These are phyloP conservation scores for Tauraco erythrolophus DNA, from an alignment of 2,113 vertebrate genomes.

Conservation along the genomic window DNA sequence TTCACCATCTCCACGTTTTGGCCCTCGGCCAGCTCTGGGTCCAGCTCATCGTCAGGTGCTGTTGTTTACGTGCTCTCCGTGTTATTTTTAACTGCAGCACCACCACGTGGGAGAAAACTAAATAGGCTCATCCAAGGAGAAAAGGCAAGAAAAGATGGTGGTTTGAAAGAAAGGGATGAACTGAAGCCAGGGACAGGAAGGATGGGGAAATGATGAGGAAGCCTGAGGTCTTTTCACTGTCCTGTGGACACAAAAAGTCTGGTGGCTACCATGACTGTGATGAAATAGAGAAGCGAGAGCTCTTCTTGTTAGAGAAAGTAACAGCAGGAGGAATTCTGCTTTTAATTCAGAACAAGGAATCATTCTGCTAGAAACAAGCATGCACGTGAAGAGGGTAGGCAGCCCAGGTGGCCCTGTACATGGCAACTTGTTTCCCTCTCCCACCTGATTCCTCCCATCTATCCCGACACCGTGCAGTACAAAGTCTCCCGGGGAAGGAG, in stretches of 20 bases:
- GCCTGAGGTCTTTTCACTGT: neutral
- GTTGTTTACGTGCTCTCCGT: neutral
- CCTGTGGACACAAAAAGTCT: neutral
- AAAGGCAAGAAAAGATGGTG: neutral
- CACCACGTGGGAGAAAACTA: constrained; percentile 35
- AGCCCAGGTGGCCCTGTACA: neutral
- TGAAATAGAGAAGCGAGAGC: neutral
- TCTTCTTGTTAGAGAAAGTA: neutral
- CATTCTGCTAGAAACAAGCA: neutral
- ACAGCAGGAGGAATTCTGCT: neutral
- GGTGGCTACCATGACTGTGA: neutral
- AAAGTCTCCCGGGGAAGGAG: neutral
- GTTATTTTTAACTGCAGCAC: constrained; percentile 53
- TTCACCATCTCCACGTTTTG: neutral
- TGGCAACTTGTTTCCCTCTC: neutral
- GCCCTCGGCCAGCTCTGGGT: neutral
- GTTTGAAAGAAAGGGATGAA: neutral
- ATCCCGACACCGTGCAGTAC: fast-evolving
- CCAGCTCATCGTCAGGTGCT: constrained; percentile 3
- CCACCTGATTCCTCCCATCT: neutral
- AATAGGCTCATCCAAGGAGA: neutral
- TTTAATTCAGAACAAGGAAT: neutral
- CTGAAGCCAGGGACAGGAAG: neutral
- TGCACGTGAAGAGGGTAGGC: neutral
- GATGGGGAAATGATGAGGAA: neutral